Percentiles rank a stretch among this genome's conserved stretches.
Conservation (phyloP, 1,140 invertebrate species). For the Leptestheria dahalacensis region DNA sequence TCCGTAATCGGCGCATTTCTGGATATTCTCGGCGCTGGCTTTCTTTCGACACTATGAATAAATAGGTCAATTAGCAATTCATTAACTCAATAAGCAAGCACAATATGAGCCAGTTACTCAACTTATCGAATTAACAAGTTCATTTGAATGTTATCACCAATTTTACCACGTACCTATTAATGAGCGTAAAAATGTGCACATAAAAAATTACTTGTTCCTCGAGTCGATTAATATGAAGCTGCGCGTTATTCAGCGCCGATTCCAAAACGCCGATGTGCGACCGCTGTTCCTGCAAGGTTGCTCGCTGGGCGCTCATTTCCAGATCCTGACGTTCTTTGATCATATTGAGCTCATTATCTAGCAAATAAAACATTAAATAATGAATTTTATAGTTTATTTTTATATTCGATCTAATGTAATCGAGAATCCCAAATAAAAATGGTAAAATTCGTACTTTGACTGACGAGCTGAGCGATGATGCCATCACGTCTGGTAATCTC, state of each 20-base stretch:
- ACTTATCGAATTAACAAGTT: too few relatives aligned
- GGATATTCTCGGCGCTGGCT: constrained; percentile 70
- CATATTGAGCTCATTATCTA: constrained; percentile 72
- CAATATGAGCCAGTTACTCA: too few relatives aligned
- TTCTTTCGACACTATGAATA: constrained; percentile 61
- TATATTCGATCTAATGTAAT: neutral
- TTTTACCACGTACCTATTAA: neutral
- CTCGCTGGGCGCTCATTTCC: constrained; percentile 70
- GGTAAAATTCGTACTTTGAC: constrained; percentile 48
- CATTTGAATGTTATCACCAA: too few relatives aligned
- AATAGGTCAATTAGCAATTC: too few relatives aligned
- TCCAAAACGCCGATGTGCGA: constrained; percentile 87
- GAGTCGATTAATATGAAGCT: constrained; percentile 68
- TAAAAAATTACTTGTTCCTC: constrained; percentile 62
- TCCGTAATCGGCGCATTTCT: too few relatives aligned
- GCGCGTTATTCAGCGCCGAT: constrained; percentile 75
- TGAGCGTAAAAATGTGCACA: neutral
- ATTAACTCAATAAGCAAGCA: too few relatives aligned
- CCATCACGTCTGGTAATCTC: constrained; percentile 64
- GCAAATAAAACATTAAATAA: constrained; percentile 11
- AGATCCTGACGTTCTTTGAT: constrained; percentile 81
- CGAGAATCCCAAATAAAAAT: constrained; percentile 18
- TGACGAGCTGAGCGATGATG: constrained; percentile 67
- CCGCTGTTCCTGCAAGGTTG: constrained; percentile 75
- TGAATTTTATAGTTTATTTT: constrained; percentile 9